Base-by-base conservation (phyloP, 1,140 invertebrate genomes). In the Atta cephalotes region DNA sequence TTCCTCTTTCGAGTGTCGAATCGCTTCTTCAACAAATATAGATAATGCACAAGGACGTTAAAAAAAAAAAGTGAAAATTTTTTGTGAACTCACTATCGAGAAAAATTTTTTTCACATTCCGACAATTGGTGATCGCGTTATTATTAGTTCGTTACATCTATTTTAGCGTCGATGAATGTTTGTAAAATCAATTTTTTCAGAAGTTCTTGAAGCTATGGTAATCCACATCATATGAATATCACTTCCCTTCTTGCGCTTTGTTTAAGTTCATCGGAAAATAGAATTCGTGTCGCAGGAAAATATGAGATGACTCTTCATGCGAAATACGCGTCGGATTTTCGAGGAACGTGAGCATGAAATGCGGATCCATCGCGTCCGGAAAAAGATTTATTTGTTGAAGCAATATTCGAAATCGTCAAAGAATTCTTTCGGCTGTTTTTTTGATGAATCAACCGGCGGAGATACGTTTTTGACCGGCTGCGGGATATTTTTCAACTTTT, bases 361-460 rank as follows among this genome's bases (percentile, higher is more conserved):
- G 10, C 6, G 56, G 16, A 6, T 56, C 21, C 39, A 14, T 58
- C 4, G 14, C 31, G 31, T 35, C 49, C 25, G 68, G 31, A 3
- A 76, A 84, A 18, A 39, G 31, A 51, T 71, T 31, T 49, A 74
- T 4, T 35, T 31, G 45, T 12, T 60, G 6, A 82, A 45, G 28
- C 18, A n/a, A n/a, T 72, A 49, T 2, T 45, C 18, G 53, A 56
- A 18, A 4, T 66, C 39, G 62, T 35, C 28, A 25, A 80, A 28
- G 35, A 82, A 74, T 86, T 86, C 6, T 70, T 9, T 79, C 70
- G 68, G 76, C 53, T 89, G 78, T 14, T 63, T 90, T 31, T 31
- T 14, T 39, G n/a, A 60, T 74, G 68, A 39, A 9, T 90, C 86
- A 28, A 9, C 86, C 76, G 76, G 65, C 68, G 28, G 89, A 49